A percentile compares a stretch with the other conserved stretches of the same genome.
These are phyloP conservation scores for Synergus umbraculus DNA, from an alignment of 2,888 invertebrate species.

Conservation along the genomic window DNA sequence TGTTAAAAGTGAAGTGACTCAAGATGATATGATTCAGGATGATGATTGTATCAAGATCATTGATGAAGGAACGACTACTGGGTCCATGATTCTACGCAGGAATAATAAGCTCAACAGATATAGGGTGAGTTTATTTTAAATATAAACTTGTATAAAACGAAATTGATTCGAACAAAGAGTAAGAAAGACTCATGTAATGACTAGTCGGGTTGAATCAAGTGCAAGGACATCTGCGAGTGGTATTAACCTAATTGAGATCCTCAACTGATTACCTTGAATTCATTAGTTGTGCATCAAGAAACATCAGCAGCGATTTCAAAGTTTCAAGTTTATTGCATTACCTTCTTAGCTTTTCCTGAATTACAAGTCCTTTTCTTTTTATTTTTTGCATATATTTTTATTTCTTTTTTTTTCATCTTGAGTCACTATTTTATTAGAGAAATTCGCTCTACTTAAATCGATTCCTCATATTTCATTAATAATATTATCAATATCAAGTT, in stretches of 20 bases:
- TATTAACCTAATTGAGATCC: slow-evolving; percentile 9
- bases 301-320: neutral
- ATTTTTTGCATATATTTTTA: neutral
- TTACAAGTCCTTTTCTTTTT: neutral
- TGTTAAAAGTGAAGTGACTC: slow-evolving; percentile 50
- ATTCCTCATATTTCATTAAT: neutral
- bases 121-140: slow-evolving; percentile 60
- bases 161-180: neutral
- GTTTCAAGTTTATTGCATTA: slow-evolving; percentile 3
- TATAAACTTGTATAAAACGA: neutral
- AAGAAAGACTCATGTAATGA: neutral
- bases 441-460: slow-evolving; percentile 23
- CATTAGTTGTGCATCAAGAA: slow-evolving; percentile 8
- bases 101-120: slow-evolving; percentile 64
- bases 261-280: neutral
- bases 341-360: neutral
- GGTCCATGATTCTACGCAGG: slow-evolving; percentile 56
- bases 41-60: slow-evolving; percentile 15
- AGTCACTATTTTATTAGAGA: slow-evolving; percentile 8
- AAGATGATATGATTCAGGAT: slow-evolving; percentile 41
- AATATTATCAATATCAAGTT: neutral
- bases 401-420: neutral
- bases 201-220: neutral
- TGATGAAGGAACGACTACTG: slow-evolving; percentile 31
- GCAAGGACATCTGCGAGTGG: neutral